Evolutionary conservation across 2,113 vertebrate genomes (phyloP), one percentile per base, ranked within the genome.

Genomic region (Callorhinus ursinus): DNA sequence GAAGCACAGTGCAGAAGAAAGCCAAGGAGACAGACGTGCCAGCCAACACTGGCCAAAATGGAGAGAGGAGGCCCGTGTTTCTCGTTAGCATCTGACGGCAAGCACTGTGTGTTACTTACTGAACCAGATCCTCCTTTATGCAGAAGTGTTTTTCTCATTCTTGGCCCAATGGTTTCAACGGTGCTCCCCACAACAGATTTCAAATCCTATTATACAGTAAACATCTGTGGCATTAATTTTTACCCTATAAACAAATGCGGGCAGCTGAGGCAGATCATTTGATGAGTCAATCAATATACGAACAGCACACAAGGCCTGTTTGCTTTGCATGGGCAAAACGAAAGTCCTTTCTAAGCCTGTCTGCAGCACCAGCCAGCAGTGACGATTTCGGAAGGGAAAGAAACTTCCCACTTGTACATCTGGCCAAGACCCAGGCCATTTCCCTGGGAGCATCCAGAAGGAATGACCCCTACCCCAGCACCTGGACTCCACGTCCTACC

Each of bases 221-320:
- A 97, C 95, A 98, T 95, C 63, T 95, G 91, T 63, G 91, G 92
- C 92, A 96, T 97, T 98, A 85, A 98, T 98, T 98, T 97, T 91
- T 97, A 59, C 88, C 84, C 97, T 76, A 88, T 96, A 97, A 98
- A 98, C 93, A 98, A 97, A 97, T 33, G 59, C 51, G 84, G 65
- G 80, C 67, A 91, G 96, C 87, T 53, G 79, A 87, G 77, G 92
- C 8, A 0, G 98, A 92, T 89, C 33, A 26, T 95, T 92, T 95
- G 39, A 65, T 72, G 96, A 97, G 98, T 96, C 95, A 92, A 89
- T 96, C 1, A 0, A 90, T n/a, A 59, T 0, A 14, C 8, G 87
- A 33, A 14, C 90, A 33, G 84, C 67, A 61, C 63, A 63, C 42
- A 13, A 57, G 5, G 63, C 88, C 2, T 0, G 55, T 74, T 79